Conservation (phyloP, 2,797 vertebrate genomes). For the Poeciliopsis gracilis region DNA sequence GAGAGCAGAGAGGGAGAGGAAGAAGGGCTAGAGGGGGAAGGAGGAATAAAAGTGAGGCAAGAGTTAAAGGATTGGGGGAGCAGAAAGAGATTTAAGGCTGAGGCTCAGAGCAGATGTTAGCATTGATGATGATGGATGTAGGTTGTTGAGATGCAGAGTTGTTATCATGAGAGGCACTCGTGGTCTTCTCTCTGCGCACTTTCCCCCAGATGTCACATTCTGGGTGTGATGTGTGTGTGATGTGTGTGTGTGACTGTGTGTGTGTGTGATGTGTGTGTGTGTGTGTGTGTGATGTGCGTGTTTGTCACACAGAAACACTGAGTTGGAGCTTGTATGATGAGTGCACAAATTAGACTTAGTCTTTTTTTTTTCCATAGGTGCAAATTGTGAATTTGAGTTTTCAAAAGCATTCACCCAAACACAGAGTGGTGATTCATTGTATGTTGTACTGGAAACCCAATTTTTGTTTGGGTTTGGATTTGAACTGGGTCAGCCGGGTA, state of each 20-base stretch:
- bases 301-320: conserved; percentile 32
- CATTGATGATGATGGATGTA: conserved; percentile 85
- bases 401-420: background rate
- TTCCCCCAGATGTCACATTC: conserved; percentile 69
- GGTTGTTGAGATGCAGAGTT: conserved; percentile 82
- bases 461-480: background rate
- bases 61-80: conserved; percentile 49
- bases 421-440: background rate
- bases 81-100: conserved; percentile 79
- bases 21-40: conserved; percentile 23
- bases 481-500: background rate
- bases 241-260: conserved; percentile 19
- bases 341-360: conserved; percentile 33
- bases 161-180: conserved; percentile 81
- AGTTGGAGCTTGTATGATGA: conserved; percentile 47
- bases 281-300: conserved; percentile 25
- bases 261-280: conserved; percentile 25
- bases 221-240: conserved; percentile 13
- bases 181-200: conserved; percentile 69
- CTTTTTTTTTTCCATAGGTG: conserved; percentile 9
- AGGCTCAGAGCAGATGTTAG: conserved; percentile 85
- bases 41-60: conserved; percentile 36
- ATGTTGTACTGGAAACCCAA: no score
- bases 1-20: conserved; percentile 25
- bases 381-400: background rate